Evolutionary conservation across 92 coral and sea anemone species (phyloP).

Genomic region (Chrysogorgia sp.): DNA sequence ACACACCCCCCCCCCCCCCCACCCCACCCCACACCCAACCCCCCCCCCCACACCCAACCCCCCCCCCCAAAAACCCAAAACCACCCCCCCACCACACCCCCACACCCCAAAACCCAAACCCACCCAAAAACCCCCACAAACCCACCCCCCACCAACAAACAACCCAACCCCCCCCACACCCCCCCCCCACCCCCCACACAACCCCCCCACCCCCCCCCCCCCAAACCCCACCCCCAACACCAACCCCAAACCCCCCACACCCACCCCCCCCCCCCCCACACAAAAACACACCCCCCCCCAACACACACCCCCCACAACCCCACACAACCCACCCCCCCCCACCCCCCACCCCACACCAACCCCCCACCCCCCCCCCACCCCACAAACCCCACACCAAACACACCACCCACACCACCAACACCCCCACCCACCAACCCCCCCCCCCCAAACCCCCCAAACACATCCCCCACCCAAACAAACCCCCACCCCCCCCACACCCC

Average conservation of each 20-base stretch:
- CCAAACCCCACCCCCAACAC: background rate
- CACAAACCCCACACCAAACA: background rate
- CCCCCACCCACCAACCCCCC: background rate
- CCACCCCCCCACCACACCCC: too few species aligned
- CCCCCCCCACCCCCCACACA: slow-evolving; percentile 5
- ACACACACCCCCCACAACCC: background rate
- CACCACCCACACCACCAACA: background rate
- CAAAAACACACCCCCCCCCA: background rate
- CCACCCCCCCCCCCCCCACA: background rate
- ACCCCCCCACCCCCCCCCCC: slow-evolving; percentile 5
- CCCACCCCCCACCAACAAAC: background rate
- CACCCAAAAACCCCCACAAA: background rate
- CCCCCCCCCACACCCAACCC: too few species aligned
- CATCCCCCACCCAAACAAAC: background rate
- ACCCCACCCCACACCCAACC: too few species aligned
- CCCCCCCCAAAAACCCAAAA: too few species aligned
- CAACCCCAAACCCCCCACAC: background rate
- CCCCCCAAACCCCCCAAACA: background rate
- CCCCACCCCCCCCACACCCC: slow-evolving; percentile 2
- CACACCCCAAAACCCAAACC: background rate
- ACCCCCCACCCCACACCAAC: too few species aligned
- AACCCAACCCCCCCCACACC: background rate
- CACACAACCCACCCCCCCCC: too few species aligned
- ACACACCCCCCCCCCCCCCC: too few species aligned
- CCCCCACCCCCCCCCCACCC: slow-evolving; percentile 2